Percentiles rank a stretch among this genome's conserved stretches.
These are phyloP conservation scores for Pygmarrhopalites habei DNA, from an alignment of 1,140 invertebrate genomes.

Conservation along the genomic window DNA sequence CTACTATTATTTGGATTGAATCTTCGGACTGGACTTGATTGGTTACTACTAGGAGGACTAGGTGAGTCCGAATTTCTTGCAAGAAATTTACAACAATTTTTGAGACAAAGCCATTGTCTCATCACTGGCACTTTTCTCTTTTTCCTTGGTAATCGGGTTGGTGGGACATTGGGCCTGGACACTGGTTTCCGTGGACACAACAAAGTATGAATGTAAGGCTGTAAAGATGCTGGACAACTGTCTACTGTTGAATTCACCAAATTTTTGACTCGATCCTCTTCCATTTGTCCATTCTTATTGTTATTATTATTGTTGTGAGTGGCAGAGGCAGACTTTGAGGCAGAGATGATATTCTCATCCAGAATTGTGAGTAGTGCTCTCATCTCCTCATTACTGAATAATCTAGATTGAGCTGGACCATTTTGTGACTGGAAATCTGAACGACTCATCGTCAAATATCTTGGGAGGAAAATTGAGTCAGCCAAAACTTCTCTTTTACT, in stretches of 20 bases:
- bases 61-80: no score
- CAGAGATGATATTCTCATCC: neutral
- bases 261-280: neutral
- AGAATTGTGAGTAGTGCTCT: slow-evolving; percentile 10
- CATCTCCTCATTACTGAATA: slow-evolving; percentile 44
- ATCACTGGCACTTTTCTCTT: slow-evolving; percentile 1
- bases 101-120: neutral
- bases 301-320: neutral
- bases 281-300: neutral
- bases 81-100: slow-evolving; percentile 18
- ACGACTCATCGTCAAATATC: slow-evolving; percentile 57
- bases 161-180: neutral
- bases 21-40: slow-evolving; percentile 15
- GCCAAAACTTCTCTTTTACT: slow-evolving; percentile 56
- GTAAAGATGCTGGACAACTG: slow-evolving; percentile 1
- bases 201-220: neutral
- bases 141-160: neutral
- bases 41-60: slow-evolving; percentile 18
- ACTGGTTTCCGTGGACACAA: neutral
- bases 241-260: neutral
- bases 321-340: neutral
- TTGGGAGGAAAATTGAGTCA: slow-evolving; percentile 56
- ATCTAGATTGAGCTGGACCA: slow-evolving; percentile 45
- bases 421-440: slow-evolving; percentile 50
- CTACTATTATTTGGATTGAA: no score